Percentiles rank a stretch among this genome's conserved stretches.
Evolutionary conservation across 1,140 invertebrate genomes (phyloP).

Genomic region (Scaptodrosophila lebanonensis): DNA sequence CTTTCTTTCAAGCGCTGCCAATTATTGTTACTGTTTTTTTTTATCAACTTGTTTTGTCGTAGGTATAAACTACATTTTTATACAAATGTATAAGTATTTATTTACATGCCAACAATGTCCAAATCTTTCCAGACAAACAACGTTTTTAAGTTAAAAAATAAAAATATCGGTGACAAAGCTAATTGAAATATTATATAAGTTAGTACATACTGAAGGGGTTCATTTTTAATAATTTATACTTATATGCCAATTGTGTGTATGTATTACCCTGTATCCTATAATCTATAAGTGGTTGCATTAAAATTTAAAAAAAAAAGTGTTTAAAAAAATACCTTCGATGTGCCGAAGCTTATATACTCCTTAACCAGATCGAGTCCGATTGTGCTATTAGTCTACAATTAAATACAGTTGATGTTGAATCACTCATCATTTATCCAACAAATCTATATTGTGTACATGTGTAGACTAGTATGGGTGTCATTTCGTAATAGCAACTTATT

Average conservation of each 20-base stretch:
- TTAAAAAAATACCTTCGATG: no score
- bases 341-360: no score
- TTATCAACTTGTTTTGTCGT: conserved; percentile 27
- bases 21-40: conserved; percentile 72
- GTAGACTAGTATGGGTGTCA: no score
- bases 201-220: conserved; percentile 21
- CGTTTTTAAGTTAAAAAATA: conserved; percentile 45
- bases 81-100: conserved; percentile 27
- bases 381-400: no score
- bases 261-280: conserved; percentile 76
- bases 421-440: no score
- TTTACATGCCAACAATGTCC: conserved; percentile 59
- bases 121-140: conserved; percentile 60
- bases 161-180: conserved; percentile 52
- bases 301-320: conserved; percentile 46
- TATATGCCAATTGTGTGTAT: conserved; percentile 50
- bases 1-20: conserved; percentile 74
- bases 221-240: conserved; percentile 18
- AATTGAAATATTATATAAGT: conserved; percentile 33
- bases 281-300: conserved; percentile 58
- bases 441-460: no score
- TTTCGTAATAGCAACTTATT: no score
- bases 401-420: no score
- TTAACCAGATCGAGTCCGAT: no score
- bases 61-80: conserved; percentile 4